Base-by-base conservation (phyloP, 1,140 invertebrate species). In the Macrobrachium nipponense region DNA sequence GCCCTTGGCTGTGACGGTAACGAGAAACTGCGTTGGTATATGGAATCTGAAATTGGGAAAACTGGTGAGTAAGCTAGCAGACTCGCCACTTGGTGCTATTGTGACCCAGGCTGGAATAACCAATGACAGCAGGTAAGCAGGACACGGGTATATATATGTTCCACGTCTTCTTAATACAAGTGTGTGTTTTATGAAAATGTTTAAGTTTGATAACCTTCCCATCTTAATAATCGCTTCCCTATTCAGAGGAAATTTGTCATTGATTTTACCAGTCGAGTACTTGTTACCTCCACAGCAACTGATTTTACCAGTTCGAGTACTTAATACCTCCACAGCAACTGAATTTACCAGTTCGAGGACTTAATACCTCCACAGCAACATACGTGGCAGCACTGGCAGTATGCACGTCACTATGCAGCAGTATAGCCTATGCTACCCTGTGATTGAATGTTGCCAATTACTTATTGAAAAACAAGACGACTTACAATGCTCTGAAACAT, bases 81-180 rank as follows among this genome's bases (percentile, higher is more conserved):
- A 98, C 89, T 97, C 96, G 90, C 96, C 97, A 0, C 93, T 98
- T 7, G 97, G 97, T 0, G 97, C 98, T 11, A 99, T 99, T 89
- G 96, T 99, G 0, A 98, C 97, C 0, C 96, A 98, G 89, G 96
- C 97, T 0, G 92, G 95, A 60, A 96, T 99, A 44, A 98, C 97
- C 0, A 94, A 94, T 0, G 94, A 95, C 91, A 97, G 96, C 80
- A 95, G 94, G 90, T 95, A 94, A 60, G 78, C 14, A 23, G 64
- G 36, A 43, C 10, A 27, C 0, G 18, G 18, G 20, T 66, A 5
- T 58, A 0, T 58, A 0, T 23, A 43, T 7, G 44, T 15, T 11
- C 44, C 70, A 11, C 14, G 15, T 64, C 17, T 62, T 80, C 20
- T 70, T 20, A 14, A 14, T 20, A 6, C 12, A 51, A 6, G 51